Conservation (phyloP, 2,888 invertebrate genomes). For the Cheilosia soror region DNA sequence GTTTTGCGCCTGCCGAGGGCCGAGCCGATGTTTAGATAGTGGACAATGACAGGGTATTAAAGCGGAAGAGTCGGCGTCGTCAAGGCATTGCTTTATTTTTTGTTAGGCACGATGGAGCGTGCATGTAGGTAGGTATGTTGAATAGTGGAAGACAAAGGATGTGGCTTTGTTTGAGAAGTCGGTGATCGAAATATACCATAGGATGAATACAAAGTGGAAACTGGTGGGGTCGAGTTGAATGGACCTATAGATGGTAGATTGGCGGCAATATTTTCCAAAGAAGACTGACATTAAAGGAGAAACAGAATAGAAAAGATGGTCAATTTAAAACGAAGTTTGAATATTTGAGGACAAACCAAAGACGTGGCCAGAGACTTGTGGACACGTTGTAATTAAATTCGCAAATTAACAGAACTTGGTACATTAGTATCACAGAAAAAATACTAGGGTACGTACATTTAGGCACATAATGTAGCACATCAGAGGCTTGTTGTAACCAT, state of each 20-base stretch:
- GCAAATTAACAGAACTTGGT: too few species aligned
- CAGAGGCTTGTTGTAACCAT: too few species aligned
- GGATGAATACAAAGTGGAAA: conserved; percentile 51
- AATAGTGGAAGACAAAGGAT: conserved; percentile 52
- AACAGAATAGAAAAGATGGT: too few species aligned
- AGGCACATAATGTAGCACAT: too few species aligned
- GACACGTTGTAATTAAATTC: too few species aligned
- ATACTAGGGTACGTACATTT: too few species aligned
- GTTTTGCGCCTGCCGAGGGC: background rate
- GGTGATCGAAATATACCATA: conserved; percentile 54
- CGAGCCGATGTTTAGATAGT: conserved; percentile 54
- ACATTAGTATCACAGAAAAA: too few species aligned
- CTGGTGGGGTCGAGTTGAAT: background rate
- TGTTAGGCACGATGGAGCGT: background rate
- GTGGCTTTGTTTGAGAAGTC: conserved; percentile 66
- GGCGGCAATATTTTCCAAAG: background rate
- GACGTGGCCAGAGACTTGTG: too few species aligned
- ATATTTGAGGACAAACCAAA: too few species aligned
- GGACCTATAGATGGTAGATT: background rate
- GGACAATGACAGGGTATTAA: conserved; percentile 68
- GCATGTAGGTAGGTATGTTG: conserved; percentile 38
- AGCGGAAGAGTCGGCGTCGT: conserved; percentile 58
- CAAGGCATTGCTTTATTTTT: conserved; percentile 13
- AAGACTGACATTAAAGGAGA: too few species aligned
- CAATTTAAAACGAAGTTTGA: too few species aligned